Percentiles rank a stretch among this genome's conserved stretches.
These are phyloP conservation scores for Chiloscyllium punctatum DNA, from an alignment of 2,797 vertebrate genomes.

Conservation along the genomic window DNA sequence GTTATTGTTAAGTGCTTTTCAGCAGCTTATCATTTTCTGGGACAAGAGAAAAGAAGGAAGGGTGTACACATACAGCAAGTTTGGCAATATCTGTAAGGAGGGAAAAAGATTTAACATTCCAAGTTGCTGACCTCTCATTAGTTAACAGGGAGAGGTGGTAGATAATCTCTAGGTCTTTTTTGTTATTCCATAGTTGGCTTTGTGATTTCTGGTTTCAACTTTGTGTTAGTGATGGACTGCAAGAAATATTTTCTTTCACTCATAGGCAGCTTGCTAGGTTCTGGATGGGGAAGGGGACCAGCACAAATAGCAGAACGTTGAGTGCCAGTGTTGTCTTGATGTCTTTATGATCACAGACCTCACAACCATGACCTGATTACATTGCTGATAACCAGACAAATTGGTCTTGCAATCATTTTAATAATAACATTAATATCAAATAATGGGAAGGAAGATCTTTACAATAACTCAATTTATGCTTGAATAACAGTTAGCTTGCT, in stretches of 20 bases:
- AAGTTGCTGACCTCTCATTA: neutral
- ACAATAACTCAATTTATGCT: neutral
- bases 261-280: neutral
- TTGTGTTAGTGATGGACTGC: neutral
- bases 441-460: neutral
- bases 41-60: neutral
- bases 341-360: neutral
- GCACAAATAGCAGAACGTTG: neutral
- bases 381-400: neutral
- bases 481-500: neutral
- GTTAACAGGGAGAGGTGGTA: too few species aligned
- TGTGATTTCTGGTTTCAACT: neutral
- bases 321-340: too few species aligned
- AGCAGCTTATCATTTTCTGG: neutral
- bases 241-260: neutral
- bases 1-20: neutral
- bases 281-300: neutral
- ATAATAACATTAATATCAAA: neutral
- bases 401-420: neutral
- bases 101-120: neutral
- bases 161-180: neutral
- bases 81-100: neutral
- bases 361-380: neutral
- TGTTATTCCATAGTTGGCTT: neutral
- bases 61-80: neutral